Evolutionary conservation across 2,113 vertebrate genomes (phyloP).

Genomic region (Phoxinus phoxinus): DNA sequence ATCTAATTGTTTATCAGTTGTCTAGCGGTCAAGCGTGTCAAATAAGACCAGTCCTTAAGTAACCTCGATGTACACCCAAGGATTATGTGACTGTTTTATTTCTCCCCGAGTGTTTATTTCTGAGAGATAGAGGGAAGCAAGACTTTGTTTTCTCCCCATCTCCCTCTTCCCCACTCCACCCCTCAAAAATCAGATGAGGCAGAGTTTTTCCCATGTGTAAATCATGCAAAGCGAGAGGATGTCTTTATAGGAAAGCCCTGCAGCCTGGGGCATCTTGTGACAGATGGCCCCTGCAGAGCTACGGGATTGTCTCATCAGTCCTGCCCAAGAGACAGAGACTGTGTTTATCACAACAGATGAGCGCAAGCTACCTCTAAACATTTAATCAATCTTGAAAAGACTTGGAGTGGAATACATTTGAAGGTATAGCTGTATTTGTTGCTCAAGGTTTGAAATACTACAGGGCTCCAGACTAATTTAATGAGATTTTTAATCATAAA

Average conservation of each 20-base stretch:
- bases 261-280: constrained; percentile 44
- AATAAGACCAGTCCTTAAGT: neutral
- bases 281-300: constrained; percentile 58
- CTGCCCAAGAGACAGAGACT: constrained; percentile 50
- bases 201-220: constrained; percentile 47
- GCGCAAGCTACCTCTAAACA: constrained; percentile 45
- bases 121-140: neutral
- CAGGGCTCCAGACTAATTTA: too few relatives aligned
- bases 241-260: constrained; percentile 48
- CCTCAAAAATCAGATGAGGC: constrained; percentile 26
- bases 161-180: neutral
- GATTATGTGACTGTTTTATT: neutral
- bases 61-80: neutral
- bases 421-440: neutral
- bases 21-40: neutral
- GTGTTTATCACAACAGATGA: constrained; percentile 55
- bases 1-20: neutral
- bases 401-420: neutral
- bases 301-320: constrained; percentile 52
- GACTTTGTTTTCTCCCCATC: neutral
- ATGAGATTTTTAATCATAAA: too few relatives aligned
- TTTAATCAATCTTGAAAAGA: constrained; percentile 39
- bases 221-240: constrained; percentile 36
- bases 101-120: neutral
- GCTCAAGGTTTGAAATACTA: neutral